Base-by-base conservation (phyloP, 1,140 invertebrate species). In the Ephestia elutella region DNA sequence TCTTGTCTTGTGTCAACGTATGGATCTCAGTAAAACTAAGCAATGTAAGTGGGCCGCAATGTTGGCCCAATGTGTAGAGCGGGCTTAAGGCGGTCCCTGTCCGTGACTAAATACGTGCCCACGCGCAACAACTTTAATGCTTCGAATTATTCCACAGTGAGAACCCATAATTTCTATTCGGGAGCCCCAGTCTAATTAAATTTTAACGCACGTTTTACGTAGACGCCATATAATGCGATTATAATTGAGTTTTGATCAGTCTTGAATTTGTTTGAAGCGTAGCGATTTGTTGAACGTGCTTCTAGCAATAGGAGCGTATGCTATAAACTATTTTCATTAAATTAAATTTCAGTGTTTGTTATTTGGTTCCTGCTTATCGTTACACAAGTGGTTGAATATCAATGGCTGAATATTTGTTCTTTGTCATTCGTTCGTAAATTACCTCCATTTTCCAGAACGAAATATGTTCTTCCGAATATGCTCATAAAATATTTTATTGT, bases 91-190 rank as follows among this genome's bases (percentile, higher is more conserved):
- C 62, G 63, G 65, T 62, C 60, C 68, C 56, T 51, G 49, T 59
- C 76, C 78, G 71, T 81, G 74, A 80, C 76, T 81, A 81, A 85
- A 75, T 70, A 72, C 65, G 66, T 70, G 76, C 81, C 80, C 77
- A 80, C 82, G 78, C 79, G 68, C 75, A 78, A 71, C 69, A 69
- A 73, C 75, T 73, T 73, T 74, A 68, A 78, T 73, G 63, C 68
- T 68, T 71, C 65, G 68, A 78, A 82, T 80, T 74, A 83, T 78
- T 77, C 63, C 67, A 65, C 57, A 48, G 58, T 48, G 54, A 66
- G 61, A 63, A 63, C 66, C 63, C 56, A 53, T 56, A 62, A 54
- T 70, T 73, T 63, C 68, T 61, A 64, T 73, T 69, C 71, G 68
- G 75, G 67, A 80, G 76, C 73, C 57, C 66, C 57, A 60, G 67